phyloP scores from a whole-genome alignment of 2,113 vertebrate species.

The Apodemus speciosus region DNA sequence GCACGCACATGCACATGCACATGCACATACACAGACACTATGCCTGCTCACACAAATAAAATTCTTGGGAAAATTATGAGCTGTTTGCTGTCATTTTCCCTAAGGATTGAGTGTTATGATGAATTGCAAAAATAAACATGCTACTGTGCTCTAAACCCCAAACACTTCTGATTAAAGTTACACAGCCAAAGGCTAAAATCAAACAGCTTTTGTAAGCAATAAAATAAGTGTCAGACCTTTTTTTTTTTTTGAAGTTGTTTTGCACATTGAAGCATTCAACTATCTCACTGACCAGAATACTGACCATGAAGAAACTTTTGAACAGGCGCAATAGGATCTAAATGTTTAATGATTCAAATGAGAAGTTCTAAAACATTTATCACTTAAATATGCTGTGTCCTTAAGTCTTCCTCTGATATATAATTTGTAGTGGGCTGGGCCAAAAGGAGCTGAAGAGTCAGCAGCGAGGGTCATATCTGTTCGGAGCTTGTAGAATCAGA shows the following conservation, averaged over 20 bases:
- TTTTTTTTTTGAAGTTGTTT: not conserved
- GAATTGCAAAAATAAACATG: conserved; percentile 69
- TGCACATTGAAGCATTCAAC: conserved; percentile 7
- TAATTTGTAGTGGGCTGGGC: not conserved
- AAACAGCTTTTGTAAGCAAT: conserved; percentile 53
- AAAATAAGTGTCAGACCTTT: conserved; percentile 15
- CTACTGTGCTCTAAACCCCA: conserved; percentile 43
- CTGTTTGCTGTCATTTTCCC: conserved; percentile 62
- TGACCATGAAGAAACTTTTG: not conserved
- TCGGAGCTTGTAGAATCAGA: not conserved
- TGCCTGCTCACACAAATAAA: not conserved
- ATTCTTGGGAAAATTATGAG: conserved; percentile 72
- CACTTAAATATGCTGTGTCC: not conserved
- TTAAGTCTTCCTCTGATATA: not conserved
- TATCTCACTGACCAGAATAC: not conserved
- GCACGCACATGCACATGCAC: not conserved
- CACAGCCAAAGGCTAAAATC: conserved; percentile 67
- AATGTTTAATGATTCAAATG: not conserved
- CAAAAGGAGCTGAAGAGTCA: not conserved
- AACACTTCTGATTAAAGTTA: conserved; percentile 62
- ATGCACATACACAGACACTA: not conserved
- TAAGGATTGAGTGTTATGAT: conserved; percentile 67
- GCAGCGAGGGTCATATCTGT: not conserved
- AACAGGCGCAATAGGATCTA: not conserved
- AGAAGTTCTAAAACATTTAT: not conserved